These are phyloP conservation scores for Antigone vipio DNA, from an alignment of 2,113 vertebrate species.

Conservation along the genomic window DNA sequence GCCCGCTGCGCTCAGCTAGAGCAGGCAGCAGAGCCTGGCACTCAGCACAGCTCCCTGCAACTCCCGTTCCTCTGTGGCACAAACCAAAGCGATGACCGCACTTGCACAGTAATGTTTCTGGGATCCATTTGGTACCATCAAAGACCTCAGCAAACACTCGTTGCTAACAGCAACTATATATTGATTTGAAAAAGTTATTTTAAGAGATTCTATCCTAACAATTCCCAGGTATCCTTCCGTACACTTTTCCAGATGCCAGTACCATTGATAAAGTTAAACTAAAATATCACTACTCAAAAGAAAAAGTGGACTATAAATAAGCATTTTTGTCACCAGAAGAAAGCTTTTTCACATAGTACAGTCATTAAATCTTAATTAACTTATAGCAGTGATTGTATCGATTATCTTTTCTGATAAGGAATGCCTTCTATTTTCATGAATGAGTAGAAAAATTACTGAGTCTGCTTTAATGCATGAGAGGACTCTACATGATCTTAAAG, in stretches of 20 bases:
- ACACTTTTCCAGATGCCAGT: background rate
- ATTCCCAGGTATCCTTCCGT: background rate
- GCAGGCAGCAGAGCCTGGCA: background rate
- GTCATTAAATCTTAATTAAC: background rate
- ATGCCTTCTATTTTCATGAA: background rate
- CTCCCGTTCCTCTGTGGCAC: background rate
- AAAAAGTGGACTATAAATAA: background rate
- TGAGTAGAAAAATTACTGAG: background rate
- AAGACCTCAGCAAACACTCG: background rate
- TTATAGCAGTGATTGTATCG: background rate
- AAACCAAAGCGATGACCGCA: fast-evolving
- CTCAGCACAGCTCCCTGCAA: background rate
- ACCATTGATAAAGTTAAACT: background rate
- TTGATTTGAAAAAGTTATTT: background rate
- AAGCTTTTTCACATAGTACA: background rate
- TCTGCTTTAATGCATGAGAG: background rate
- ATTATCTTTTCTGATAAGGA: background rate
- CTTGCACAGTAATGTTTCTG: background rate
- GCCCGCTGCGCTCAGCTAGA: background rate
- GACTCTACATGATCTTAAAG: background rate
- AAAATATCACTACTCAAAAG: background rate
- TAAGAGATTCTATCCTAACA: background rate
- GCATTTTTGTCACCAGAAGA: background rate
- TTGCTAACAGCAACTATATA: background rate
- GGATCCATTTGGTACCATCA: background rate